phyloP scores from a whole-genome alignment of 2,888 invertebrate genomes.

The Caenorhabditis sp. region DNA sequence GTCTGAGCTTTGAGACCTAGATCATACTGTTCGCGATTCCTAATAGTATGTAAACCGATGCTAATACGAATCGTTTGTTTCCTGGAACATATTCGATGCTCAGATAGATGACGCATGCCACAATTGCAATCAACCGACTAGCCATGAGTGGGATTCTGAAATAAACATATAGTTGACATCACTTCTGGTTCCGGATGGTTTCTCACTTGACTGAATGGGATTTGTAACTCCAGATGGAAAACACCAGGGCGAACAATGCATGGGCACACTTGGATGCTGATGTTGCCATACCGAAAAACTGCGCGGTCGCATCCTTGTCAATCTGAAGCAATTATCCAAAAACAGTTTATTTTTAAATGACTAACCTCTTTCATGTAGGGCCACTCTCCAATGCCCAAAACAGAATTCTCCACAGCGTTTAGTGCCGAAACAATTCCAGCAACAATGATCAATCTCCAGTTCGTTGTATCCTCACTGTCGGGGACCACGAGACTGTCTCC shows the following conservation, averaged over 20 bases:
- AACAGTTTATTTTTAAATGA: not conserved
- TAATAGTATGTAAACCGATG: slow-evolving; percentile 34
- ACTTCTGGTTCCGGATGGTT: not conserved
- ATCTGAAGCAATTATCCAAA: slow-evolving; percentile 58
- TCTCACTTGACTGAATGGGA: slow-evolving; percentile 67
- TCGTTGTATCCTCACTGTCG: slow-evolving; percentile 58
- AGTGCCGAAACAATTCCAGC: slow-evolving; percentile 65
- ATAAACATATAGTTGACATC: slow-evolving; percentile 8
- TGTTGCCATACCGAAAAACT: slow-evolving; percentile 73
- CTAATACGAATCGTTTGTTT: slow-evolving; percentile 50
- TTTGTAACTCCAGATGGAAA: slow-evolving; percentile 72
- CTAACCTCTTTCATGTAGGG: slow-evolving; percentile 73
- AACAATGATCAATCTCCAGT: slow-evolving; percentile 65
- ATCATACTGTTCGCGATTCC: slow-evolving; percentile 61
- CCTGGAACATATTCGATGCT: slow-evolving; percentile 48
- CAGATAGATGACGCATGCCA: slow-evolving; percentile 49
- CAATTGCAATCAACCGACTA: slow-evolving; percentile 48
- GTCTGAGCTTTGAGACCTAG: not conserved
- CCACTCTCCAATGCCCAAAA: slow-evolving; percentile 72
- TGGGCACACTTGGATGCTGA: slow-evolving; percentile 72
- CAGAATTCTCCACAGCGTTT: slow-evolving; percentile 69
- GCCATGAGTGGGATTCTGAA: slow-evolving; percentile 59
- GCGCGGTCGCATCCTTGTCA: slow-evolving; percentile 67
- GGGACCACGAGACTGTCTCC: slow-evolving; percentile 52
- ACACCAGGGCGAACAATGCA: slow-evolving; percentile 72